phyloP scores from a whole-genome alignment of 2,113 vertebrate genomes.

The Passer montanus region DNA sequence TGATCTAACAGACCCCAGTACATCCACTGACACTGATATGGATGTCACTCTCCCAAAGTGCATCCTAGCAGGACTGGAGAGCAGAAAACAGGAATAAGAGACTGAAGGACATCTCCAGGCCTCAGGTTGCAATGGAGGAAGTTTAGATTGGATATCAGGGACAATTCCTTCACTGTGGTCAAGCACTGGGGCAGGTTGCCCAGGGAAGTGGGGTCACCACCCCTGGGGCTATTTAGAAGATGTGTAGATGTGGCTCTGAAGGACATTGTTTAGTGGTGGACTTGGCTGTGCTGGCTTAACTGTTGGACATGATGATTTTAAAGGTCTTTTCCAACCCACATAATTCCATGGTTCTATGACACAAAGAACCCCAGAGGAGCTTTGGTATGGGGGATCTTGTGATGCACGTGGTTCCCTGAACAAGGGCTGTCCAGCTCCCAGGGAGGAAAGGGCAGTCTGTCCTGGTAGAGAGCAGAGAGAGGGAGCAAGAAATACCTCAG shows the following conservation, averaged over 20 bases:
- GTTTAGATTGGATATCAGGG: not conserved
- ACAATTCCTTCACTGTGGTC: not conserved
- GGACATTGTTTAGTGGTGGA: not conserved
- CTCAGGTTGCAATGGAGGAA: not conserved
- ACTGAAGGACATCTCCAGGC: not conserved
- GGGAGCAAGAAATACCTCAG: not conserved
- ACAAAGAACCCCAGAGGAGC: not conserved
- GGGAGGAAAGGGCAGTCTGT: not conserved
- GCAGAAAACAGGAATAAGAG: not conserved
- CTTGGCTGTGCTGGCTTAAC: not conserved
- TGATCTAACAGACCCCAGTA: not conserved
- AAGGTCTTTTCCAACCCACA: not conserved
- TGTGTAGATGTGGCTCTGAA: not conserved
- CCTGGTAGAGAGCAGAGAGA: not conserved
- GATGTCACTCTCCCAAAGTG: not conserved
- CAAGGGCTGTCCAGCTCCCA: not conserved
- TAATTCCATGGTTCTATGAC: not conserved
- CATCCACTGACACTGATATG: not conserved
- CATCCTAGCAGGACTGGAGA: not conserved
- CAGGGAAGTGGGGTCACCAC: not conserved
- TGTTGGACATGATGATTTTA: not conserved
- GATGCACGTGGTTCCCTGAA: rapidly evolving
- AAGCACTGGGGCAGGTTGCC: not conserved
- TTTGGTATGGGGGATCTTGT: not conserved
- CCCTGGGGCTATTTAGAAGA: not conserved